Base-by-base conservation (phyloP, 2,797 vertebrate genomes). In the Knipowitschia caucasica region DNA sequence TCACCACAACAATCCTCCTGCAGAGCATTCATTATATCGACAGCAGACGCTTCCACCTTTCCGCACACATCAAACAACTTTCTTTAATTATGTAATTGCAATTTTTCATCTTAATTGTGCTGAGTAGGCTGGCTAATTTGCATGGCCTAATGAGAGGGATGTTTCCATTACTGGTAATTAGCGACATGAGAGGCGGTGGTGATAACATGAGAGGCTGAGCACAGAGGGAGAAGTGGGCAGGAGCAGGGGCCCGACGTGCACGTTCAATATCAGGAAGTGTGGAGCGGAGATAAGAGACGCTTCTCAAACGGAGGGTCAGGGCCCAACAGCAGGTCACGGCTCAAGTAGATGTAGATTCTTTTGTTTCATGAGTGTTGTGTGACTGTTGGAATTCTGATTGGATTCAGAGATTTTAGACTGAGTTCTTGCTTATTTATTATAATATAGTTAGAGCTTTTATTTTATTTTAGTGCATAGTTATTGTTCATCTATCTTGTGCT, bases 131-230 rank as follows among this genome's bases (percentile, higher is more conserved):
- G 79, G 74, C 75, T 89, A 84, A 92, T 92, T 90, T 91, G 88
- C 89, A 91, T 90, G 84, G 77, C 83, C 70, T 91, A 90, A 91
- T 89, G 89, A 91, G 89, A 85, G 86, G 87, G 88, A 90, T 89
- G 91, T 90, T 91, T 90, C 88, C 81, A 91, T 91, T 90, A 89
- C 87, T 90, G 88, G 89, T 91, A 91, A 91, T 91, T 91, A 90
- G 86, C 85, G 87, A 81, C 80, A 89, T 86, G 85, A 86, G 87
- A 89, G 82, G 81, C 81, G 71, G 77, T 81, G 72, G 81, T 76
- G 87, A 82, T 74, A 67, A 45, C 43, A 45, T 18, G 81, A 75
- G 69, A 79, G 82, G 74, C 74, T 81, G 73, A 69, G 71, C 71
- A 69, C 62, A 68, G 58, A 73, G 58, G 61, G 47, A 62, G 71